Conservation (phyloP, 2,888 invertebrate species). For the Zonitis immaculata region DNA sequence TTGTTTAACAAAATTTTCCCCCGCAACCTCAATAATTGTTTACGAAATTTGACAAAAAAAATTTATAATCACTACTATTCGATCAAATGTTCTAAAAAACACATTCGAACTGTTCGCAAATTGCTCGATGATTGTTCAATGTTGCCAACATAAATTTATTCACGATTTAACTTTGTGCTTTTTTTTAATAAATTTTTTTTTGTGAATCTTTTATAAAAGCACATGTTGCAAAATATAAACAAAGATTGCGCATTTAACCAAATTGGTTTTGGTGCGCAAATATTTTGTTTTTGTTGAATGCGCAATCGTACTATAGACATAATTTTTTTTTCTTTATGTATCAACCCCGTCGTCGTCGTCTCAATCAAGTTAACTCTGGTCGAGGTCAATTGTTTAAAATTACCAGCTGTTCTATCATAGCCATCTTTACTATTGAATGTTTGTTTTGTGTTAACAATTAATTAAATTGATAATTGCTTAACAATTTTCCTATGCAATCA, state of each 20-base stretch:
- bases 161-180: no score
- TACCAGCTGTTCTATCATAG: neutral
- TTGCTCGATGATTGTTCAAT: no score
- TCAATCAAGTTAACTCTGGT: neutral
- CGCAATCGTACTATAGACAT: neutral
- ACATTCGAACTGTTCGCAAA: no score
- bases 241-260: neutral
- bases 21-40: no score
- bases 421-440: neutral
- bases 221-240: neutral
- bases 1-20: neutral
- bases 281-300: neutral
- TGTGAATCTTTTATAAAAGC: no score
- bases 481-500: neutral
- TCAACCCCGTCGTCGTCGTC: neutral
- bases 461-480: neutral
- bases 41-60: no score
- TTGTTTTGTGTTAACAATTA: neutral
- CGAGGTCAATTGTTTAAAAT: constrained; percentile 1
- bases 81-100: no score
- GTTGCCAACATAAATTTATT: no score
- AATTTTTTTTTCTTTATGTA: neutral
- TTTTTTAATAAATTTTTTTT: no score
- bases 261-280: neutral
- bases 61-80: no score